Percentiles rank a stretch among this genome's conserved stretches.
phyloP scores from a whole-genome alignment of 2,888 invertebrate species.

The Mesochorus sp. region DNA sequence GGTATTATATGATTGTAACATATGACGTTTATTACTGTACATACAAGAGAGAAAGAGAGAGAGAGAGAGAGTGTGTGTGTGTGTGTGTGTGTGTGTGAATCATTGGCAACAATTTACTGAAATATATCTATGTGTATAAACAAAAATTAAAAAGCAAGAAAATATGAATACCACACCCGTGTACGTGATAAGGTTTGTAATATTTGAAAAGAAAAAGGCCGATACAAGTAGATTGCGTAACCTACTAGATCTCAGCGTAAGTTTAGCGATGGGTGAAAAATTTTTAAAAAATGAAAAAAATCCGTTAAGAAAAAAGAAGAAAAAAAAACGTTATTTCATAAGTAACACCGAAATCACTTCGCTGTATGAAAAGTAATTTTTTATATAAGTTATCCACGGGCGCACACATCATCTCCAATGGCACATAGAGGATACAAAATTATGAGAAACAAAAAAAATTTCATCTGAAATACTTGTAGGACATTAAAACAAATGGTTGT shows the following conservation, averaged over 20 bases:
- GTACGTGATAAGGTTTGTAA: constrained; percentile 80
- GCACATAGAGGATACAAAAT: constrained; percentile 71
- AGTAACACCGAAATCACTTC: constrained; percentile 81
- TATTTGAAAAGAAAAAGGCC: constrained; percentile 75
- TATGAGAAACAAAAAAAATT: constrained; percentile 56
- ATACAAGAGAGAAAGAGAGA: constrained; percentile 74
- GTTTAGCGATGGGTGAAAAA: constrained; percentile 69
- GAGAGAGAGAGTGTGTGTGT: constrained; percentile 42
- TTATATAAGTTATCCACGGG: constrained; percentile 79
- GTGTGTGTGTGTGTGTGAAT: constrained; percentile 57
- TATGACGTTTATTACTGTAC: constrained; percentile 79
- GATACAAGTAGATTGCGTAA: constrained; percentile 77
- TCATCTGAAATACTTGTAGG: constrained; percentile 70
- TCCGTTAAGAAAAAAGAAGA: neutral
- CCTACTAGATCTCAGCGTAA: constrained; percentile 81
- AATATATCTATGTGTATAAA: constrained; percentile 73
- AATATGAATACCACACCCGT: constrained; percentile 64
- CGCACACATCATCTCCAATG: constrained; percentile 80
- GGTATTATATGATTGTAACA: constrained; percentile 77
- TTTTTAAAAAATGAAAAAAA: constrained; percentile 51
- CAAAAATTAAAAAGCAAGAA: constrained; percentile 44
- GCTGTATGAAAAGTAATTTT: constrained; percentile 80
- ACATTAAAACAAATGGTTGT: constrained; percentile 73
- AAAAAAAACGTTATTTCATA: constrained; percentile 69
- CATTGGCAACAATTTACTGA: constrained; percentile 74